phyloP scores from a whole-genome alignment of 2,888 invertebrate genomes.

The Andrena haemorrhoa region DNA sequence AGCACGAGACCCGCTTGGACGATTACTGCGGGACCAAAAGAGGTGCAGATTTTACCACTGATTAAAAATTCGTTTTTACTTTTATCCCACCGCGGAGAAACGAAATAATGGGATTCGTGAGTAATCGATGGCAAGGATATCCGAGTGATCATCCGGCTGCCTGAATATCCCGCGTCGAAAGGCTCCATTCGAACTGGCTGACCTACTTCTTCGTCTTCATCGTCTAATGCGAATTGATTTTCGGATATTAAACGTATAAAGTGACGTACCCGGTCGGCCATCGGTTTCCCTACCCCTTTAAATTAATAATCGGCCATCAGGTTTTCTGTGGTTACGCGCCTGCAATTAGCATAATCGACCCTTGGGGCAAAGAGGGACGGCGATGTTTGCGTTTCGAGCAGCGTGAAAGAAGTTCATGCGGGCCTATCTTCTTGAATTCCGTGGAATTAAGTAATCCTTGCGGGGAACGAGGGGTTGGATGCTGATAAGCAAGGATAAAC shows the following conservation, averaged over 20 bases:
- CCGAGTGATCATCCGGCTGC: slow-evolving; percentile 30
- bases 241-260: slow-evolving; percentile 31
- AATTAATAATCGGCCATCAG: background rate
- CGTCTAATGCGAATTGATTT: slow-evolving; percentile 53
- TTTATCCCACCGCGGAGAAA: background rate
- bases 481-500: slow-evolving; percentile 28
- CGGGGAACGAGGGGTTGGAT: background rate
- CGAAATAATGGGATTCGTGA: slow-evolving; percentile 41
- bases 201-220: slow-evolving; percentile 43
- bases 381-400: background rate
- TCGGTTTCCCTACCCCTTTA: background rate
- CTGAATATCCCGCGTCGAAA: slow-evolving; percentile 35
- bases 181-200: slow-evolving; percentile 31
- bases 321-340: background rate
- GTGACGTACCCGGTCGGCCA: background rate
- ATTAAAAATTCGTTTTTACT: slow-evolving; percentile 45
- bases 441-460: slow-evolving; percentile 34
- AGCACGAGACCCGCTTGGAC: background rate
- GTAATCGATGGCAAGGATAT: slow-evolving; percentile 46
- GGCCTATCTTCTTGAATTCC: slow-evolving; percentile 17
- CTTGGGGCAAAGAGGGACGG: background rate
- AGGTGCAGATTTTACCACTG: background rate
- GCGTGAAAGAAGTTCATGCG: slow-evolving; percentile 11
- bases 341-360: slow-evolving; percentile 1
- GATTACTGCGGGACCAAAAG: slow-evolving; percentile 4